A percentile compares a stretch with the other conserved stretches of the same genome.
Conservation (phyloP, 2,797 vertebrate species). For the Masticophis lateralis region DNA sequence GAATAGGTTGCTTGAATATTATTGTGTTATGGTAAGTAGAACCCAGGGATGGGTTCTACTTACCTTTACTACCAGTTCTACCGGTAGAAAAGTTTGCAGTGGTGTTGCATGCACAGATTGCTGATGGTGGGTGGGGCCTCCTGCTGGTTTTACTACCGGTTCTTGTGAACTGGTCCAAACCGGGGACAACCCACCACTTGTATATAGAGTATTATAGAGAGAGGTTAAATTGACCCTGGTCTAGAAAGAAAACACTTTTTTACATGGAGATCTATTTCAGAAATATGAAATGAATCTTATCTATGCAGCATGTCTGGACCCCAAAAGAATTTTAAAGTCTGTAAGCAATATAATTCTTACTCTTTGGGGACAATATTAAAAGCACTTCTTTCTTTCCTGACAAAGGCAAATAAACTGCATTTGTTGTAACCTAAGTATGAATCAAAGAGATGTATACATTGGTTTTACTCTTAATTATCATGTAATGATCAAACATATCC, state of each 20-base stretch:
- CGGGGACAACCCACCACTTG: no score
- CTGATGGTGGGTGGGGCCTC: no score
- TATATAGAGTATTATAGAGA: background rate
- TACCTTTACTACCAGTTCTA: no score
- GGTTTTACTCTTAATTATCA: background rate
- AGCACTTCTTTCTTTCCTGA: background rate
- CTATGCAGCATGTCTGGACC: background rate
- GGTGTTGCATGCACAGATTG: no score
- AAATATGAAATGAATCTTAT: background rate
- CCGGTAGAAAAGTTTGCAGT: no score
- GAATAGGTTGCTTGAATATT: background rate
- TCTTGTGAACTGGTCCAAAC: no score
- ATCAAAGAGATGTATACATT: background rate
- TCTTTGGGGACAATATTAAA: background rate
- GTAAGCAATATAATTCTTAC: background rate
- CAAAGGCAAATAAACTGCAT: background rate
- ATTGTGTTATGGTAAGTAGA: no score
- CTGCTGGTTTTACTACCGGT: no score
- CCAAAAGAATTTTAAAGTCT: background rate
- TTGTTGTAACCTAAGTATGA: background rate
- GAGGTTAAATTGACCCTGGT: background rate
- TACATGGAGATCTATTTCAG: background rate
- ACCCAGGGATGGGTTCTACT: no score
- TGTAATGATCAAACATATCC: background rate
- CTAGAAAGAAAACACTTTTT: background rate